These are phyloP conservation scores for Romanomermis culicivorax DNA, from an alignment of 2,888 invertebrate genomes.

Conservation along the genomic window DNA sequence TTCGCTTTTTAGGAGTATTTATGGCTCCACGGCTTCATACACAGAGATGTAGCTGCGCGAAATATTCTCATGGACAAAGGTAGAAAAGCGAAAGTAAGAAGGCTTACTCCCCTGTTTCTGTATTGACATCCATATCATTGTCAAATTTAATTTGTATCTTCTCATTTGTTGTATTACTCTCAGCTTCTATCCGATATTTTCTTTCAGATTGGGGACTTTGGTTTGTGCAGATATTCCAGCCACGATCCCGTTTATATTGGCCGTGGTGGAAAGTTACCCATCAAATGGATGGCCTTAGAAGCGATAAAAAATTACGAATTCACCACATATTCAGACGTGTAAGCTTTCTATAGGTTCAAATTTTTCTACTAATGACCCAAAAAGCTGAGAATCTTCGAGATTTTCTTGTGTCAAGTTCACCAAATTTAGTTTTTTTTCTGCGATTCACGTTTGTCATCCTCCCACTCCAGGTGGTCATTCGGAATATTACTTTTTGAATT, in stretches of 20 bases:
- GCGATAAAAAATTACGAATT: slow-evolving; percentile 31
- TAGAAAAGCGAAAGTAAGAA: slow-evolving; percentile 16
- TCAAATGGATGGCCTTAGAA: slow-evolving; percentile 35
- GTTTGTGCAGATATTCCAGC: background rate
- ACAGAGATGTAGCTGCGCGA: slow-evolving; percentile 27
- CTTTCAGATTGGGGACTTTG: slow-evolving; percentile 1
- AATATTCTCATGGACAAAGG: slow-evolving; percentile 24
- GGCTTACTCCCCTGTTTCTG: background rate
- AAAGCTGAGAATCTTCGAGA: too few species aligned
- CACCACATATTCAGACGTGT: slow-evolving; percentile 32
- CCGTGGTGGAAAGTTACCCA: background rate
- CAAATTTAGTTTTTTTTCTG: too few species aligned
- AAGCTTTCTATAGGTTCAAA: too few species aligned
- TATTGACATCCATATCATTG: background rate
- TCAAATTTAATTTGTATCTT: background rate
- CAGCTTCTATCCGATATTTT: background rate
- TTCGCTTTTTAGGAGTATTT: slow-evolving; percentile 23
- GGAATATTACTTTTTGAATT: slow-evolving; percentile 38
- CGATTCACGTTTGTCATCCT: too few species aligned
- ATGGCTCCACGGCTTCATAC: slow-evolving; percentile 25
- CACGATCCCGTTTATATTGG: background rate
- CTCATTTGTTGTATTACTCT: background rate
- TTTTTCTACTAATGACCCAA: too few species aligned
- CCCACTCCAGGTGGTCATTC: slow-evolving; percentile 36
- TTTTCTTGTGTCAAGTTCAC: too few species aligned